phyloP scores from a whole-genome alignment of 2,797 vertebrate genomes.

The Falco berigora region DNA sequence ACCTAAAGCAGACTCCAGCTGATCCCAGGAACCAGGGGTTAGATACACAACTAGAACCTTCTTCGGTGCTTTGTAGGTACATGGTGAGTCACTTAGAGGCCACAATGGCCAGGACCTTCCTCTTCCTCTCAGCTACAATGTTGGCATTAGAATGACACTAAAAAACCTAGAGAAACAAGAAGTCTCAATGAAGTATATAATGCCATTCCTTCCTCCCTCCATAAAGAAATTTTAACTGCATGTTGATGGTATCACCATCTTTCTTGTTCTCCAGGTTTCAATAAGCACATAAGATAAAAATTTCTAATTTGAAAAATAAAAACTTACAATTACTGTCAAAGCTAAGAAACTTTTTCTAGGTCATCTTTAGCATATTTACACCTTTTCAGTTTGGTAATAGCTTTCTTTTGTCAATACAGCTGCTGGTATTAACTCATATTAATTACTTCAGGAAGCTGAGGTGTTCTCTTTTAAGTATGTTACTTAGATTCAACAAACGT shows the following conservation, averaged over 20 bases:
- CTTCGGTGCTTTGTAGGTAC: background rate
- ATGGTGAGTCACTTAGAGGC: background rate
- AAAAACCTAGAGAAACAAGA: background rate
- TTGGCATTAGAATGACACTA: background rate
- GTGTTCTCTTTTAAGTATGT: background rate
- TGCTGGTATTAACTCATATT: background rate
- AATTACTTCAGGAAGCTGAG: background rate
- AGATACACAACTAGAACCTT: background rate
- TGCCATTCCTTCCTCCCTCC: background rate
- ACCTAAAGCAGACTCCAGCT: background rate
- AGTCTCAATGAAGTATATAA: background rate
- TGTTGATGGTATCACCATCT: background rate
- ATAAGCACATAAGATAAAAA: background rate
- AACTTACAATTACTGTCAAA: background rate
- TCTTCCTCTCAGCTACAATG: background rate
- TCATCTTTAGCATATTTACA: background rate
- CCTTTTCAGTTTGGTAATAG: background rate
- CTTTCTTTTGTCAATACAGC: background rate
- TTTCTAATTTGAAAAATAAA: background rate
- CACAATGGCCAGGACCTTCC: background rate
- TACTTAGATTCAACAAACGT: constrained; percentile 27
- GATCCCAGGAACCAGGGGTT: background rate
- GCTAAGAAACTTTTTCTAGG: background rate
- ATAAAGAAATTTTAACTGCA: background rate
- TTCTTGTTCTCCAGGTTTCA: background rate